Percentiles rank a stretch among this genome's conserved stretches.
phyloP scores from a whole-genome alignment of 2,888 invertebrate genomes.

The Uropetala carovei region DNA sequence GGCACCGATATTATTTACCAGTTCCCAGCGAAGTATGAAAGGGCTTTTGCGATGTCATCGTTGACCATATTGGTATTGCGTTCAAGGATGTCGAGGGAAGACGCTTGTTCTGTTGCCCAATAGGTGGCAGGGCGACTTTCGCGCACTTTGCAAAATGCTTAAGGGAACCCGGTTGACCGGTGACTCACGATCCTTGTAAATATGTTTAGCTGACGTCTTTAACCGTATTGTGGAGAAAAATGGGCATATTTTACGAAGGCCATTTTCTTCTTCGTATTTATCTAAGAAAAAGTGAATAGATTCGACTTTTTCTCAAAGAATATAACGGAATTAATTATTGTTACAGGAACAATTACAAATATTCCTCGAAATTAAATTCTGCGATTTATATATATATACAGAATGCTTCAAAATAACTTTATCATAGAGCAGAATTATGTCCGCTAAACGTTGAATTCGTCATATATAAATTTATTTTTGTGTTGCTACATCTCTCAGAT shows the following conservation, averaged over 20 bases:
- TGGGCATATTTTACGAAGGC: background rate
- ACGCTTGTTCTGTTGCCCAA: background rate
- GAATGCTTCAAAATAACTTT: too few relatives aligned
- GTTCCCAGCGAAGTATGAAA: background rate
- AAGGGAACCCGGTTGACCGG: background rate
- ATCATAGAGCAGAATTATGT: too few relatives aligned
- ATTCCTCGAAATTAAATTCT: too few relatives aligned
- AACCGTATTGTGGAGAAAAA: background rate
- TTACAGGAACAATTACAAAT: too few relatives aligned
- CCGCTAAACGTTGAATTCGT: too few relatives aligned
- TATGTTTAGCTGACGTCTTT: background rate
- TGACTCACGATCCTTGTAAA: background rate
- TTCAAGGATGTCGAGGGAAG: slow-evolving; percentile 39
- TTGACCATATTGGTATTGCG: slow-evolving; percentile 60
- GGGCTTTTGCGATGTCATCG: background rate
- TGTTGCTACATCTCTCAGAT: too few relatives aligned
- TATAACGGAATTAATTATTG: too few relatives aligned
- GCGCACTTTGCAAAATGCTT: background rate
- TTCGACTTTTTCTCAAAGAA: too few relatives aligned
- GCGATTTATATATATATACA: too few relatives aligned
- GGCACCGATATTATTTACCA: background rate
- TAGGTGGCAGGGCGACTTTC: background rate
- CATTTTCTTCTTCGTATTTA: background rate
- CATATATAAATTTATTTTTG: too few relatives aligned
- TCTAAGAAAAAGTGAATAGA: too few relatives aligned